Evolutionary conservation across 2,888 invertebrate species (phyloP).

Genomic region (Lathronympha strigana): DNA sequence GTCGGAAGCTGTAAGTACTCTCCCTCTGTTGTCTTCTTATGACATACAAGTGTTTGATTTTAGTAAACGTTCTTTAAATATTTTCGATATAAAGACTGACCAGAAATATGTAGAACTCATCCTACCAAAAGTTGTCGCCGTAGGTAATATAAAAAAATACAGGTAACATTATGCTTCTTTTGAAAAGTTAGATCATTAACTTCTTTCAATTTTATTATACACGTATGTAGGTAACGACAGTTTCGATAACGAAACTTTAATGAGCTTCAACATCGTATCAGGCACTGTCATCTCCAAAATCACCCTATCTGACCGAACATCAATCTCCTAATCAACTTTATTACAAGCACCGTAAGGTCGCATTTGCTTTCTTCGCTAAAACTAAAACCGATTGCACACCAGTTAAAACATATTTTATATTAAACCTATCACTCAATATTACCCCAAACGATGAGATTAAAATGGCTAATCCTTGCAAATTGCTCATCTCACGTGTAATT

Average conservation of each 20-base stretch:
- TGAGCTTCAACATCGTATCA: background rate
- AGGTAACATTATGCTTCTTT: background rate
- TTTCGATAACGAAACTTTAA: background rate
- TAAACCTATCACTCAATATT: conserved; percentile 35
- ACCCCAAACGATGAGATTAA: conserved; percentile 64
- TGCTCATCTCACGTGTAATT: conserved; percentile 73
- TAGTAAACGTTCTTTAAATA: no score
- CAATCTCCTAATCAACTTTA: background rate
- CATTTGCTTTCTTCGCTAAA: background rate
- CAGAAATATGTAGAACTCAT: no score
- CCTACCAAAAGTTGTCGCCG: no score
- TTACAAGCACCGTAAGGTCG: background rate
- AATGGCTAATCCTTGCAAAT: conserved; percentile 71
- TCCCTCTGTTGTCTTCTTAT: no score
- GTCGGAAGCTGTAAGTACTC: no score
- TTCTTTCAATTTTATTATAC: no score
- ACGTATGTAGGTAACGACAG: no score
- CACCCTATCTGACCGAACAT: background rate
- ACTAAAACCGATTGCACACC: conserved; percentile 12
- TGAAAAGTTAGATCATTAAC: background rate
- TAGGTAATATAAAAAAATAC: no score
- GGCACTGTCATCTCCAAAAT: background rate
- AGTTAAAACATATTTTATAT: conserved; percentile 26
- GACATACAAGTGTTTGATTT: no score
- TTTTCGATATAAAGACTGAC: no score